Evolutionary conservation across 2,797 vertebrate species (phyloP).

Genomic region (Halcyon chelicuti): DNA sequence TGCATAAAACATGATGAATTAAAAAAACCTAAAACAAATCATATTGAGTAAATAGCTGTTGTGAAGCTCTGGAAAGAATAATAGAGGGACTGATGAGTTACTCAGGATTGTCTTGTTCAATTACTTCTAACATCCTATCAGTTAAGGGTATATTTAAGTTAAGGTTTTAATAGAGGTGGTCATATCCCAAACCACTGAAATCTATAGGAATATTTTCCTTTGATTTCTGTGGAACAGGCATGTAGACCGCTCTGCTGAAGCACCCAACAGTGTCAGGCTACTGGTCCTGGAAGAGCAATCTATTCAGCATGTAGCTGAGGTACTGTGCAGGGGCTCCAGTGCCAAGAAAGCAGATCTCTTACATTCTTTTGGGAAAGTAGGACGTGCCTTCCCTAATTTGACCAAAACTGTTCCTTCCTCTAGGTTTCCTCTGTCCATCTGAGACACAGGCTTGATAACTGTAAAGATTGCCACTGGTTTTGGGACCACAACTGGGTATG

Average conservation of each 20-base stretch:
- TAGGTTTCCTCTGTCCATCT: background rate
- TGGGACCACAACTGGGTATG: background rate
- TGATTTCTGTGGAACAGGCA: background rate
- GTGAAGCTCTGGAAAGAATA: conserved; percentile 42
- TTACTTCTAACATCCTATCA: conserved; percentile 25
- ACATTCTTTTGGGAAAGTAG: background rate
- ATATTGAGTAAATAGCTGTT: conserved; percentile 59
- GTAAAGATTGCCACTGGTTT: background rate
- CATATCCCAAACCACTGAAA: background rate
- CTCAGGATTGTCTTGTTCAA: conserved; percentile 56
- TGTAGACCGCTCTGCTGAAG: background rate
- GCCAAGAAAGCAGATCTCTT: background rate
- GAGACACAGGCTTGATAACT: background rate
- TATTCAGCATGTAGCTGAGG: background rate
- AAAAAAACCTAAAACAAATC: conserved; percentile 70
- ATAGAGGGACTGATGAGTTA: conserved; percentile 44
- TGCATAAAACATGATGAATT: conserved; percentile 68
- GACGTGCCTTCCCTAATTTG: background rate
- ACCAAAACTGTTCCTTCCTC: background rate
- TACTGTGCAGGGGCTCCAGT: background rate
- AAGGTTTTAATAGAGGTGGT: background rate
- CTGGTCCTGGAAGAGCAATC: background rate
- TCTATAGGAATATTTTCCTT: background rate
- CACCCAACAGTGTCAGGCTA: background rate
- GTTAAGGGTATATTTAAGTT: background rate